Conservation (phyloP, 2,888 invertebrate genomes). For the Mimachlamys varia region DNA sequence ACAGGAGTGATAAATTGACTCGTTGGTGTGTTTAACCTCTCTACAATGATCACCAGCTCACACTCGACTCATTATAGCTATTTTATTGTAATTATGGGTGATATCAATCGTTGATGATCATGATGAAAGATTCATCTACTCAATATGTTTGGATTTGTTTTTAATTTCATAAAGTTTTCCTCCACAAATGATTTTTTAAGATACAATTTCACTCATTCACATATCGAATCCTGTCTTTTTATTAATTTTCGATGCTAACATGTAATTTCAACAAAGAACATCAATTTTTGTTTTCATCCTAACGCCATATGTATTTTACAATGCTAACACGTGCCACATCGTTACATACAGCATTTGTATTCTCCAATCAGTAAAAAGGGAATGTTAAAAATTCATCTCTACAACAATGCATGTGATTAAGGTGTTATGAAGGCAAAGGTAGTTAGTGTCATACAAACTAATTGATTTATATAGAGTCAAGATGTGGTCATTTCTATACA, state of each 20-base stretch:
- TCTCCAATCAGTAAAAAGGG: background rate
- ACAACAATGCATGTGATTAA: slow-evolving; percentile 11
- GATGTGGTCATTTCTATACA: slow-evolving; percentile 24
- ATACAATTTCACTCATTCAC: too few relatives aligned
- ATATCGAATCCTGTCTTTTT: too few relatives aligned
- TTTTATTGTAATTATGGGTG: background rate
- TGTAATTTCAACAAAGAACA: background rate
- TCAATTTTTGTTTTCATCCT: background rate
- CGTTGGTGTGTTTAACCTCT: background rate
- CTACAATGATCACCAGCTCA: background rate
- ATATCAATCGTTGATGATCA: background rate
- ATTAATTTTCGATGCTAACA: too few relatives aligned
- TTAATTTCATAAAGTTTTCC: too few relatives aligned
- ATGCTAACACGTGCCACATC: background rate
- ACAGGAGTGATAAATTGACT: background rate
- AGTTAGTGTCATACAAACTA: background rate
- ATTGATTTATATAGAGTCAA: slow-evolving; percentile 17
- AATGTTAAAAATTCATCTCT: slow-evolving; percentile 15
- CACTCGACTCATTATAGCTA: background rate
- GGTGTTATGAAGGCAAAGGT: background rate
- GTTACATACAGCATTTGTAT: background rate
- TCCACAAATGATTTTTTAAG: too few relatives aligned
- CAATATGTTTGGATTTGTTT: too few relatives aligned
- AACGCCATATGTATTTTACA: background rate
- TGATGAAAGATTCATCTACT: background rate